Evolutionary conservation across 2,797 vertebrate species (phyloP).

Genomic region (Parambassis ranga): DNA sequence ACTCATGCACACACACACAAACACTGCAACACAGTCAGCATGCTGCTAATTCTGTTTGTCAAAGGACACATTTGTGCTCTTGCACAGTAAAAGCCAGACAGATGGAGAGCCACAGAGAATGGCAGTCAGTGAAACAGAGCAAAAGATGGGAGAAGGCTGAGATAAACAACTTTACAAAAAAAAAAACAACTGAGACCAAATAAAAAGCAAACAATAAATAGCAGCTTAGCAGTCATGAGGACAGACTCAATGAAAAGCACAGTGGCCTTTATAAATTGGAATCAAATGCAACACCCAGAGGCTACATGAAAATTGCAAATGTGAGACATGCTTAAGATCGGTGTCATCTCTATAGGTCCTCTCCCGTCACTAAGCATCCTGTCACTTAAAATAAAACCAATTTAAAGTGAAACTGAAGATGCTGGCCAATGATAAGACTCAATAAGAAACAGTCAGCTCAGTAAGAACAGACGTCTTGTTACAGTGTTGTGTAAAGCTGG

Average conservation of each 20-base stretch:
- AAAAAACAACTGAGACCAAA: not conserved
- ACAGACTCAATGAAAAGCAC: too few relatives aligned
- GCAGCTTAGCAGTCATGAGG: too few relatives aligned
- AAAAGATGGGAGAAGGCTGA: not conserved
- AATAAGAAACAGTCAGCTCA: too few relatives aligned
- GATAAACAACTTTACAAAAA: not conserved
- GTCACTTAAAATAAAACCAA: not conserved
- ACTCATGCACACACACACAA: not conserved
- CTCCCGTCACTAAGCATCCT: not conserved
- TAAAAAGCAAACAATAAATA: not conserved
- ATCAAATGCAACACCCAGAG: too few relatives aligned
- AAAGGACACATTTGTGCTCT: slow-evolving; percentile 8
- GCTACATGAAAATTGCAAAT: not conserved
- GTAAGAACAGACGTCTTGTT: not conserved
- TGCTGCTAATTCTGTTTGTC: slow-evolving; percentile 17
- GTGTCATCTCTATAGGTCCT: too few relatives aligned
- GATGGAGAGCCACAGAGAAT: slow-evolving; percentile 9
- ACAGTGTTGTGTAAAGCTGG: too few relatives aligned
- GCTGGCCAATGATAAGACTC: too few relatives aligned
- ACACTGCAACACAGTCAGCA: not conserved
- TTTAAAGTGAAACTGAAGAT: not conserved
- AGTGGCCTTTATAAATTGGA: not conserved
- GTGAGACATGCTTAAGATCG: too few relatives aligned
- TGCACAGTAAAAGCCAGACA: not conserved
- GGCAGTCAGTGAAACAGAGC: not conserved